Evolutionary conservation across 2,113 vertebrate species (phyloP), one percentile per base, ranked within the genome.

Genomic region (Percopsis transmontana): DNA sequence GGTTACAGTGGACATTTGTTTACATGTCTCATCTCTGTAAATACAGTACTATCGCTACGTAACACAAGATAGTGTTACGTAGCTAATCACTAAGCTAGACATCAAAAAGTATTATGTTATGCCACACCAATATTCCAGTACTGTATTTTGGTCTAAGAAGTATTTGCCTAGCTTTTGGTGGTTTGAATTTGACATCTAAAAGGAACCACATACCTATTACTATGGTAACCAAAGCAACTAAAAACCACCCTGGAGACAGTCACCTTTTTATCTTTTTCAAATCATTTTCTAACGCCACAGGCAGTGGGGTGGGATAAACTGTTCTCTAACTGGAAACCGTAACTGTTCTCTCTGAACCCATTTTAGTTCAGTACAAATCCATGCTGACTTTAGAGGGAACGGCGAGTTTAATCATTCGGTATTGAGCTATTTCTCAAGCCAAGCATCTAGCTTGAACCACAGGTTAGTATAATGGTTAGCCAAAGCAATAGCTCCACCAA

Each of bases 351-450:
- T 33, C 33, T 19, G 20, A 61, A 60, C 39, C 39, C 6, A 39
- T n/a, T n/a, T n/a, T n/a, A n/a, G n/a, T n/a, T n/a, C n/a, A 33
- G 27, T 33, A 7, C 27, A 33, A 33, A 33, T 33, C 27, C 27
- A 33, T 33, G 5, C 27, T 23, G 56, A 21, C 65, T 53, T 54
- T 33, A 40, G 23, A 64, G 24, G 55, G 68, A 21, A 56, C 45
- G 55, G 55, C 38, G 6, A 10, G 27, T 6, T 56, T 62, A 40
- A 61, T 72, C 18, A 42, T 57, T 62, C 52, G 56, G 1, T 19
- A 55, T 52, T 58, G 58, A 67, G 63, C 60, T 80, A 78, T 62
- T 61, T 53, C 13, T 48, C 38, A 54, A 12, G 55, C 53, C 60
- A 11, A 64, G 23, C 50, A 66, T 48, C 33, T 58, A 63, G 39